These are phyloP conservation scores for Cassiopea andromeda DNA, from an alignment of 30 jellyfish, hydroid and myxozoan genomes.

Conservation along the genomic window DNA sequence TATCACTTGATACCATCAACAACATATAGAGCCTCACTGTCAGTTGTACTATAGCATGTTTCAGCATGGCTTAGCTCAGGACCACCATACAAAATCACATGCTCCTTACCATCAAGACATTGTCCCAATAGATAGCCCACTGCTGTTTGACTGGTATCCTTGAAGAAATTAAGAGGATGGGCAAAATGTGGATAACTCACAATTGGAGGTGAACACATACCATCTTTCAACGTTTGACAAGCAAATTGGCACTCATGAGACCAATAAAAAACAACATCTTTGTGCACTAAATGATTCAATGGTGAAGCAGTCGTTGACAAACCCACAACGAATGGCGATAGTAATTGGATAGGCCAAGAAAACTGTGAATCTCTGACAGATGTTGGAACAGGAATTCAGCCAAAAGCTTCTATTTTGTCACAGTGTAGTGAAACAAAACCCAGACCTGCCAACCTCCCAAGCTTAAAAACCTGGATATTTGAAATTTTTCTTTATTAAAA, in stretches of 20 bases:
- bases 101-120: background rate
- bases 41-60: background rate
- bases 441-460: too few species aligned
- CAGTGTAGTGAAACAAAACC: constrained; percentile 59
- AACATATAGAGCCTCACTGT: background rate
- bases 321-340: constrained; percentile 49
- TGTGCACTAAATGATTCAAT: constrained; percentile 14
- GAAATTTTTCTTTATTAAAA: too few species aligned
- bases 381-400: constrained; percentile 30
- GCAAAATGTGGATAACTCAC: constrained; percentile 47
- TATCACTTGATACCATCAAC: background rate
- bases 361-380: constrained; percentile 22
- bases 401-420: constrained; percentile 18
- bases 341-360: constrained; percentile 7
- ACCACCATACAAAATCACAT: background rate
- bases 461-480: too few species aligned
- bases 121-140: constrained; percentile 27
- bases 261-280: constrained; percentile 23
- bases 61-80: background rate
- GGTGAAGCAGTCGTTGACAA: constrained; percentile 54
- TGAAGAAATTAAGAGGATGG: constrained; percentile 32
- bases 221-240: background rate
- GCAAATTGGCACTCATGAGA: constrained; percentile 19
- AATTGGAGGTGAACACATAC: constrained; percentile 41
- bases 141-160: constrained; percentile 63